Evolutionary conservation across 2,797 vertebrate species (phyloP), one percentile per base, ranked within the genome.

Genomic region (Sebastes glaucus): DNA sequence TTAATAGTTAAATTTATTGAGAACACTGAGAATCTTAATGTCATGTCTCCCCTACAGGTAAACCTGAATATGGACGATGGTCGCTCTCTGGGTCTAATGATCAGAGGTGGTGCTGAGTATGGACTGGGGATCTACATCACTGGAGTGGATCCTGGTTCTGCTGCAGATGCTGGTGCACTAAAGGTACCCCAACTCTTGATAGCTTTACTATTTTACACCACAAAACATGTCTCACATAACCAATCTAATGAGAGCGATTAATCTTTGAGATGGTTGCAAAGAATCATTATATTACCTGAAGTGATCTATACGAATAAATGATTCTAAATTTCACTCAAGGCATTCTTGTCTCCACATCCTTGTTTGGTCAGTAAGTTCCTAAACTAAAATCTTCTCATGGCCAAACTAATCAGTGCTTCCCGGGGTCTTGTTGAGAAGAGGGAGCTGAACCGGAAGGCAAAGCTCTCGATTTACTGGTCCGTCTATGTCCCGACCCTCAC

Each of bases 101-200:
- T 99, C 89, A 94, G 98, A 13, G 98, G 98, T 20, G 98, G 98
- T 33, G 97, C 97, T 0, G 98, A 99, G 70, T 99, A 99, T 13
- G 96, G 97, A 49, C 92, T 99, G 46, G 98, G 98, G 55, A 97
- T 99, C 87, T 99, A 98, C 88, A 96, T 99, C 92, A 98, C 98
- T 0, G 98, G 98, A 0, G 97, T 99, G 87, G 98, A 99, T 88
- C 93, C 95, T 1, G 97, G 96, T 69, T 99, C 98, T 0, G 98
- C 97, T 81, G 97, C 97, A 7, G 97, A 99, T 62, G 94, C 92
- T 78, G 95, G 97, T 0, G 97, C 96, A 42, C 91, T 99, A 53
- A 98, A 98, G 97, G 98, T 99, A 94, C 7, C 14, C 4, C 1
- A 3, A 66, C 13, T 66, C 20, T 57, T 42, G 6, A 52, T 18